Percentiles rank a stretch among this genome's conserved stretches.
These are phyloP conservation scores for Trichomycterus rosablanca DNA, from an alignment of 2,113 vertebrate species.

Conservation along the genomic window DNA sequence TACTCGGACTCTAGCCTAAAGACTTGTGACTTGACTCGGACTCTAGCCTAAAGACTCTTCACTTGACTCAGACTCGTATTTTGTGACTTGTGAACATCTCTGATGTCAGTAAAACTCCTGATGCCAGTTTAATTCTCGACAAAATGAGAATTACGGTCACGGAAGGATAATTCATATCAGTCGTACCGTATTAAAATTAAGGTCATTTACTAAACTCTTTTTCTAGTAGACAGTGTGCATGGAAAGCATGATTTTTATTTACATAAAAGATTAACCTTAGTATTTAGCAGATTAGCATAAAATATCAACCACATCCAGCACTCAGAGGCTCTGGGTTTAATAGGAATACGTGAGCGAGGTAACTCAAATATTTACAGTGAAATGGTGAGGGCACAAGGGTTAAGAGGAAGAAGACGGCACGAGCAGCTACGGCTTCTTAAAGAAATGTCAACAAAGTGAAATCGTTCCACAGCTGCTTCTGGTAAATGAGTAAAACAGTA, in stretches of 20 bases:
- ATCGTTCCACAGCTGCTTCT: constrained; percentile 18
- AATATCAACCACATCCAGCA: constrained; percentile 46
- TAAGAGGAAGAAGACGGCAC: constrained; percentile 15
- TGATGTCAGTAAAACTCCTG: too few relatives aligned
- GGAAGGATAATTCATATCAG: too few relatives aligned
- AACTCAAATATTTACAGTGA: constrained; percentile 24
- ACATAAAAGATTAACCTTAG: constrained; percentile 72
- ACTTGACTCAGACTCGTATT: too few relatives aligned
- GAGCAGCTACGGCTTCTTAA: constrained; percentile 4
- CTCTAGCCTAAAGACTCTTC: too few relatives aligned
- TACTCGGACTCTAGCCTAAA: too few relatives aligned
- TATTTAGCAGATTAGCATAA: constrained; percentile 47
- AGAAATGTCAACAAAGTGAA: constrained; percentile 32
- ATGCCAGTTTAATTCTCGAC: too few relatives aligned
- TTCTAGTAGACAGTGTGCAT: too few relatives aligned
- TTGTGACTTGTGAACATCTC: too few relatives aligned
- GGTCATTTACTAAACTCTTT: too few relatives aligned
- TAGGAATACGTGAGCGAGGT: constrained; percentile 49
- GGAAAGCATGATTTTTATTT: constrained; percentile 64
- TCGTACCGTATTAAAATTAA: too few relatives aligned
- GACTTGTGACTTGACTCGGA: too few relatives aligned
- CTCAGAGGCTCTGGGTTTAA: constrained; percentile 56
- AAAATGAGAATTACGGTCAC: too few relatives aligned
- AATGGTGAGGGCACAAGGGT: constrained; percentile 23
- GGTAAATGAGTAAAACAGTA: constrained; percentile 28